Evolutionary conservation across 2,797 vertebrate species (phyloP).

Genomic region (Poeciliopsis paucimaculata): DNA sequence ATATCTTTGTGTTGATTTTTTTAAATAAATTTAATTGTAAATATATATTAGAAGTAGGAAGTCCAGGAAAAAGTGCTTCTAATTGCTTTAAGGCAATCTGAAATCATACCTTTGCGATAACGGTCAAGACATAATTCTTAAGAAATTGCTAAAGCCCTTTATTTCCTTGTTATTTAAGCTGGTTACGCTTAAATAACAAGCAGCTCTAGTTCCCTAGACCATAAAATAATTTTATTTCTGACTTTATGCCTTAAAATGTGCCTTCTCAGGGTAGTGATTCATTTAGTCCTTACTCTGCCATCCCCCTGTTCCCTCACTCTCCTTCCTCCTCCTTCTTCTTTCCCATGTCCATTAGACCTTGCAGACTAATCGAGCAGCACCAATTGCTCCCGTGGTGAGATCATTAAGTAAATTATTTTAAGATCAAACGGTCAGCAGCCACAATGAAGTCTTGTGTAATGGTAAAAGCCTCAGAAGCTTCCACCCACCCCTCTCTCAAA

Average conservation of each 20-base stretch:
- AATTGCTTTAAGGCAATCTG: background rate
- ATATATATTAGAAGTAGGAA: background rate
- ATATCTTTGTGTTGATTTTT: background rate
- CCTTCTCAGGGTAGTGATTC: constrained; percentile 77
- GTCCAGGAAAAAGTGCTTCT: background rate
- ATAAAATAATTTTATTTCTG: constrained; percentile 43
- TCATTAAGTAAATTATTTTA: constrained; percentile 99
- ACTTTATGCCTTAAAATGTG: constrained; percentile 66
- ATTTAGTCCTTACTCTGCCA: constrained; percentile 73
- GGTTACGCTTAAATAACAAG: constrained; percentile 20
- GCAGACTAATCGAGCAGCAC: constrained; percentile 96
- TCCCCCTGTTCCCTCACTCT: constrained; percentile 41
- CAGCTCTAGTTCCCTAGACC: constrained; percentile 12
- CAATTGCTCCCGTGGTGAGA: constrained; percentile 98
- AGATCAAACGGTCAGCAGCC: constrained; percentile 98
- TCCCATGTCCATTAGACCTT: constrained; percentile 98
- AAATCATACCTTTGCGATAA: background rate
- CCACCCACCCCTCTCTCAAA: constrained; percentile 89
- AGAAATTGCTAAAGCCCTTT: background rate
- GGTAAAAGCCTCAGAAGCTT: constrained; percentile 95
- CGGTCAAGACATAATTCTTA: constrained; percentile 6
- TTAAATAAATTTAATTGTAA: background rate
- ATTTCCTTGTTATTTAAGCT: constrained; percentile 18
- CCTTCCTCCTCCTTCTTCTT: constrained; percentile 78
- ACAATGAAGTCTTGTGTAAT: constrained; percentile 98